A percentile compares a stretch with the other conserved stretches of the same genome.
phyloP scores from a whole-genome alignment of 2,113 vertebrate genomes.

The Isurus oxyrinchus region DNA sequence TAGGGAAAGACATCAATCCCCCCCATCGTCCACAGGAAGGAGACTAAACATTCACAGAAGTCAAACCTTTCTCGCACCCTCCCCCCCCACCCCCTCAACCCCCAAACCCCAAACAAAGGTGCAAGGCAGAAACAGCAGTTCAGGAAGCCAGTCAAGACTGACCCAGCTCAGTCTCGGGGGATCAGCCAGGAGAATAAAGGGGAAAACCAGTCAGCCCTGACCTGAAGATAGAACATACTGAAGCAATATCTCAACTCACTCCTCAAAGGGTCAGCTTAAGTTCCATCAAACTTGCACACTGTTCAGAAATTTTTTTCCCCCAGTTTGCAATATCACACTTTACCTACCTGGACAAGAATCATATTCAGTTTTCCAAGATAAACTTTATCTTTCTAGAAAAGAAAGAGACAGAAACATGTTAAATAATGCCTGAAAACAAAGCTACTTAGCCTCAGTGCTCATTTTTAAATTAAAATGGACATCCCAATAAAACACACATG shows the following conservation, averaged over 20 bases:
- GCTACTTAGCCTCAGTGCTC: too few species aligned
- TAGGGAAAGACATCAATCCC: neutral
- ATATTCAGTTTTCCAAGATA: constrained; percentile 96
- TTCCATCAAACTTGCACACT: neutral
- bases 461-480: neutral
- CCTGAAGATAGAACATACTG: too few species aligned
- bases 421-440: neutral
- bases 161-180: neutral
- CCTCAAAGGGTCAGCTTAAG: neutral
- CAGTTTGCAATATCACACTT: neutral
- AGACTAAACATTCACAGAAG: neutral
- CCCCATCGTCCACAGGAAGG: neutral
- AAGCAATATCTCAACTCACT: neutral
- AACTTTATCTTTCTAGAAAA: constrained; percentile 83
- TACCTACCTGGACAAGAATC: constrained; percentile 90
- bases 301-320: neutral
- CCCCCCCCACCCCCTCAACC: too few species aligned
- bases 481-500: neutral
- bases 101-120: neutral
- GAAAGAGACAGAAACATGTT: neutral
- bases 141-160: neutral
- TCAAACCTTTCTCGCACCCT: neutral
- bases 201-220: neutral
- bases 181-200: too few species aligned
- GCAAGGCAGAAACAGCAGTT: neutral